A percentile compares a stretch with the other conserved stretches of the same genome.
Conservation (phyloP, 1,140 invertebrate species). For the Pseudobourletiella spinata region DNA sequence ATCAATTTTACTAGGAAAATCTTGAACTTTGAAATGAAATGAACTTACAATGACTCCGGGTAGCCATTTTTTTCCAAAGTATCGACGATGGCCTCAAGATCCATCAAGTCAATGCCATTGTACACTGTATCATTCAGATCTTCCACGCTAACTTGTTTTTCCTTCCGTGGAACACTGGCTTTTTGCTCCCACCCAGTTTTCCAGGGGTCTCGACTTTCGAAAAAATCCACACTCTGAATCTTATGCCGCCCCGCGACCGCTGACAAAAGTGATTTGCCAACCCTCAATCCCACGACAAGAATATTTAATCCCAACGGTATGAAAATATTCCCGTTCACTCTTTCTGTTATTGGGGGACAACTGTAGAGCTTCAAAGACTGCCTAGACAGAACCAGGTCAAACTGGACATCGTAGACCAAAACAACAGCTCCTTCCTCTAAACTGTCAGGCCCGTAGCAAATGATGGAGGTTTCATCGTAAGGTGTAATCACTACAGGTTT, state of each 20-base stretch:
- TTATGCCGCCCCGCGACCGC: slow-evolving; percentile 27
- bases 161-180: neutral
- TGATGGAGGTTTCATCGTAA: slow-evolving; percentile 10
- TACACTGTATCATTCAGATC: neutral
- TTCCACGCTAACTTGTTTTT: neutral
- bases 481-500: slow-evolving; percentile 14
- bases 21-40: too few species aligned
- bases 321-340: slow-evolving; percentile 16
- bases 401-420: slow-evolving; percentile 30
- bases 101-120: neutral
- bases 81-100: slow-evolving; percentile 4
- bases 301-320: slow-evolving; percentile 32
- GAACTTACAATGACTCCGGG: slow-evolving; percentile 32
- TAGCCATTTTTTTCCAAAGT: slow-evolving; percentile 27
- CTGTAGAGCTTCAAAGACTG: slow-evolving; percentile 31
- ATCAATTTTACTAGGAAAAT: neutral
- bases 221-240: slow-evolving; percentile 15
- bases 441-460: slow-evolving; percentile 25
- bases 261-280: slow-evolving; percentile 22
- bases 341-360: slow-evolving; percentile 24
- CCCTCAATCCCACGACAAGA: slow-evolving; percentile 17
- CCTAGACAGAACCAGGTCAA: slow-evolving; percentile 23
- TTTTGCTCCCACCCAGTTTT: slow-evolving; percentile 12
- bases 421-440: slow-evolving; percentile 32
- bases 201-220: slow-evolving; percentile 28